A percentile compares a stretch with the other conserved stretches of the same genome.
These are phyloP conservation scores for Gasteruption jaculator DNA, from an alignment of 2,888 invertebrate genomes.

Conservation along the genomic window DNA sequence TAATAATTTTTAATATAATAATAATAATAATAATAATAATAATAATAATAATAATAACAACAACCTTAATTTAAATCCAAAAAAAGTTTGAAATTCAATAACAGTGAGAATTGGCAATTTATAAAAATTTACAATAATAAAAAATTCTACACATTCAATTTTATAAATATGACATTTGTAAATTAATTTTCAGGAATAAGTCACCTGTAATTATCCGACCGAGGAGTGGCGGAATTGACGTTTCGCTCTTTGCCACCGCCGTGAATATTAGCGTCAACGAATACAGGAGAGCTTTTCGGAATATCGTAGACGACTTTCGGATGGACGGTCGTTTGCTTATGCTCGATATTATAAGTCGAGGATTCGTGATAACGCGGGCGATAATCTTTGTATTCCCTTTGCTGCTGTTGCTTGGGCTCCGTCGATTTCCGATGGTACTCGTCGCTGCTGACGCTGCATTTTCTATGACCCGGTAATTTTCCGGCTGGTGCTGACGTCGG, in stretches of 20 bases:
- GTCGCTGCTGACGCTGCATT: conserved; percentile 34
- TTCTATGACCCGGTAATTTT: conserved; percentile 28
- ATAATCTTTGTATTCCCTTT: conserved; percentile 56
- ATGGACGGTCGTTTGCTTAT: conserved; percentile 54
- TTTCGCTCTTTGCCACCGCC: conserved; percentile 30
- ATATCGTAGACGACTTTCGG: conserved; percentile 60
- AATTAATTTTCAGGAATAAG: background rate
- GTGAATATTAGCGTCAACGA: conserved; percentile 36
- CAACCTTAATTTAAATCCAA: too few relatives aligned
- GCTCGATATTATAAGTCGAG: conserved; percentile 33
- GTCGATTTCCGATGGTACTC: conserved; percentile 38
- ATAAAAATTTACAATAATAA: too few relatives aligned
- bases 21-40: too few relatives aligned
- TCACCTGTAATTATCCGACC: conserved; percentile 65
- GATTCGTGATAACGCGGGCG: conserved; percentile 42
- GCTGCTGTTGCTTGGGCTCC: conserved; percentile 54
- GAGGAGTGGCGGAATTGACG: conserved; percentile 38
- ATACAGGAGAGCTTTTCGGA: conserved; percentile 50
- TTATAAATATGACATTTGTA: background rate
- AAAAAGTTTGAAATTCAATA: too few relatives aligned
- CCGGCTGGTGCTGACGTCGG: conserved; percentile 50
- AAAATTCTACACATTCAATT: too few relatives aligned
- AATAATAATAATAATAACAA: too few relatives aligned
- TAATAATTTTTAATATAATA: too few relatives aligned
- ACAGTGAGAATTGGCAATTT: too few relatives aligned